Percentiles rank a stretch among this genome's conserved stretches.
phyloP scores from a whole-genome alignment of 1,140 invertebrate species.

The Nixonia krombeini region DNA sequence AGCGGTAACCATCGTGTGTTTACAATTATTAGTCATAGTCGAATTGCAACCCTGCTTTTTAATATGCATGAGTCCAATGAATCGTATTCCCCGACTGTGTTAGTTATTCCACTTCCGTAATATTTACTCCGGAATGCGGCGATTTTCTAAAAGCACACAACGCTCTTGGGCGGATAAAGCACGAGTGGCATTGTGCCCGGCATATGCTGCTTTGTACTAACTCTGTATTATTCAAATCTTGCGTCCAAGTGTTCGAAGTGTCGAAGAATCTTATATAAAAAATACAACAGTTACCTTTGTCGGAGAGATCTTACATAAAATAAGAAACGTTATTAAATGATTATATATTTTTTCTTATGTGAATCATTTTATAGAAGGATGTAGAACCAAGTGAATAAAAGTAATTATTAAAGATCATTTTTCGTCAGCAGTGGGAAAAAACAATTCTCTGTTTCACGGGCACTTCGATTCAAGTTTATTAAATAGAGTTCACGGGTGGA shows the following conservation, averaged over 20 bases:
- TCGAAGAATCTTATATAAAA: too few species aligned
- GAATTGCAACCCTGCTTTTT: constrained; percentile 4
- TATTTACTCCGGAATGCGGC: constrained; percentile 4
- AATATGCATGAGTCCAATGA: constrained; percentile 8
- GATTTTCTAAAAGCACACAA: constrained; percentile 4
- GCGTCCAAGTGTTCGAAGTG: too few species aligned
- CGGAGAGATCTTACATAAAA: too few species aligned
- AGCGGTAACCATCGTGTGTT: neutral
- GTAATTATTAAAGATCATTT: too few species aligned
- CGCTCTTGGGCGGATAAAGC: neutral
- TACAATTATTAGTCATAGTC: constrained; percentile 4
- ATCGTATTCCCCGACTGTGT: constrained; percentile 1
- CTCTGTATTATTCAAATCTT: constrained; percentile 3
- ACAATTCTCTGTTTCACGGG: too few species aligned
- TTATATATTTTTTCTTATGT: too few species aligned
- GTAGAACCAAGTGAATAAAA: too few species aligned
- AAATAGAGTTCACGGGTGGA: neutral
- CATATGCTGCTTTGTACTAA: constrained; percentile 5
- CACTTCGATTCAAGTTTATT: neutral
- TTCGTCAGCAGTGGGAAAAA: too few species aligned
- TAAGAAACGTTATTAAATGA: too few species aligned
- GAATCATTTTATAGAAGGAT: too few species aligned
- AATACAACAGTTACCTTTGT: too few species aligned
- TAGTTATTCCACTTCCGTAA: constrained; percentile 1
- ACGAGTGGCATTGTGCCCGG: neutral